Percentiles rank a stretch among this genome's conserved stretches.
These are phyloP conservation scores for Bombus terrestris DNA, from an alignment of 1,140 invertebrate genomes.

Conservation along the genomic window DNA sequence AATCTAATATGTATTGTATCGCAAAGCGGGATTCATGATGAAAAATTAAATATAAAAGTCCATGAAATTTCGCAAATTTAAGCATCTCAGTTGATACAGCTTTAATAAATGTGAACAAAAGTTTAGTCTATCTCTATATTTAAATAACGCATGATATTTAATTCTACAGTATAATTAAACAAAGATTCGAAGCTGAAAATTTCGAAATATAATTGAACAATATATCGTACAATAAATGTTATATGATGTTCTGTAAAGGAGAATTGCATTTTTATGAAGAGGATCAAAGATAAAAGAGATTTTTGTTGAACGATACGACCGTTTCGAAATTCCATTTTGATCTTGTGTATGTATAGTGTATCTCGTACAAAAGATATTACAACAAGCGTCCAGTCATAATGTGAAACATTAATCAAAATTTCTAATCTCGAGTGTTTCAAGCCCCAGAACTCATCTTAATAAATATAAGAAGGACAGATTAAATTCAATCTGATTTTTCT, in stretches of 20 bases:
- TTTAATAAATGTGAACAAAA: conserved; percentile 35
- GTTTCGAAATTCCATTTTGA: background rate
- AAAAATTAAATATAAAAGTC: background rate
- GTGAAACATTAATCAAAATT: background rate
- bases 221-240: conserved; percentile 48
- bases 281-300: conserved; percentile 1
- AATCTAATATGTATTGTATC: background rate
- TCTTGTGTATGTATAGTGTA: background rate
- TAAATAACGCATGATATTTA: conserved; percentile 8
- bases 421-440: background rate
- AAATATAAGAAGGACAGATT: too few species aligned
- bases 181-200: background rate
- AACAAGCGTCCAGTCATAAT: conserved; percentile 17
- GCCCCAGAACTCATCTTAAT: background rate
- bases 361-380: background rate
- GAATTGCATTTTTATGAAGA: conserved; percentile 17
- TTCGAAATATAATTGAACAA: conserved; percentile 19
- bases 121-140: background rate
- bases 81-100: conserved; percentile 13
- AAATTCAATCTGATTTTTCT: too few species aligned
- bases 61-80: conserved; percentile 2
- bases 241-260: conserved; percentile 19
- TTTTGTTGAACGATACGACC: background rate
- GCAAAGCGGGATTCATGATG: background rate
- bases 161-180: conserved; percentile 1